Percentiles rank a stretch among this genome's conserved stretches.
Evolutionary conservation across 2,113 vertebrate genomes (phyloP).

Genomic region (Cyprinodon tularosa): DNA sequence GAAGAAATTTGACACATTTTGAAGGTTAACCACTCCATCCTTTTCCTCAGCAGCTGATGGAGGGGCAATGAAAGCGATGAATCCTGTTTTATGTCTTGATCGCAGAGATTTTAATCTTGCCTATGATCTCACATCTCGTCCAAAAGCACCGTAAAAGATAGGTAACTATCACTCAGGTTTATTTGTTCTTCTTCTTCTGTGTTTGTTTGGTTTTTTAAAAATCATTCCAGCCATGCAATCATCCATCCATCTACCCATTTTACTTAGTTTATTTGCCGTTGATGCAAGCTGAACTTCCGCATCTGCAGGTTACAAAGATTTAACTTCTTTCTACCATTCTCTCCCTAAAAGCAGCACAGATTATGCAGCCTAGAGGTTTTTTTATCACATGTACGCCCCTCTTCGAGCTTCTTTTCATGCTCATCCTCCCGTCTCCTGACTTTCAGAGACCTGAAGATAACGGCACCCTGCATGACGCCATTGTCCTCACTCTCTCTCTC

Average conservation of each 20-base stretch:
- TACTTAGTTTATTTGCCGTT: constrained; percentile 29
- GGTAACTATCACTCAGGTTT: constrained; percentile 46
- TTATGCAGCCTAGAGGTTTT: constrained; percentile 78
- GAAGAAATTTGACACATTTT: constrained; percentile 51
- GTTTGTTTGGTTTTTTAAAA: constrained; percentile 68
- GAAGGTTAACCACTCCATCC: constrained; percentile 68
- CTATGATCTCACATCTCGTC: constrained; percentile 31
- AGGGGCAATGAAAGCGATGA: constrained; percentile 43
- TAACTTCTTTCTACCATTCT: constrained; percentile 46
- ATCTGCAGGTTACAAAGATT: constrained; percentile 66
- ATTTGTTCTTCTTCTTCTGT: constrained; percentile 66
- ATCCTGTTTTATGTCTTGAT: constrained; percentile 36
- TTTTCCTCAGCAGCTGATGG: constrained; percentile 30
- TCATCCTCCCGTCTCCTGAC: constrained; percentile 57
- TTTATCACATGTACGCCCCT: constrained; percentile 74
- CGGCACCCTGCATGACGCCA: constrained; percentile 69
- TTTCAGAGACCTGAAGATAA: constrained; percentile 76
- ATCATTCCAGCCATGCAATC: constrained; percentile 56
- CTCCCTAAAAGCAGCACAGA: constrained; percentile 65
- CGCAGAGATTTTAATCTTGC: constrained; percentile 32
- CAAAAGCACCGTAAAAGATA: constrained; percentile 55
- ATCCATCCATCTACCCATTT: constrained; percentile 70
- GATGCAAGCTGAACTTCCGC: constrained; percentile 57
- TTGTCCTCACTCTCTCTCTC: constrained; percentile 67
- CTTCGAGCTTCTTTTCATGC: constrained; percentile 71